Percentiles rank a stretch among this genome's conserved stretches.
Conservation (phyloP, 2,113 vertebrate genomes). For the Sakesphorus luctuosus region DNA sequence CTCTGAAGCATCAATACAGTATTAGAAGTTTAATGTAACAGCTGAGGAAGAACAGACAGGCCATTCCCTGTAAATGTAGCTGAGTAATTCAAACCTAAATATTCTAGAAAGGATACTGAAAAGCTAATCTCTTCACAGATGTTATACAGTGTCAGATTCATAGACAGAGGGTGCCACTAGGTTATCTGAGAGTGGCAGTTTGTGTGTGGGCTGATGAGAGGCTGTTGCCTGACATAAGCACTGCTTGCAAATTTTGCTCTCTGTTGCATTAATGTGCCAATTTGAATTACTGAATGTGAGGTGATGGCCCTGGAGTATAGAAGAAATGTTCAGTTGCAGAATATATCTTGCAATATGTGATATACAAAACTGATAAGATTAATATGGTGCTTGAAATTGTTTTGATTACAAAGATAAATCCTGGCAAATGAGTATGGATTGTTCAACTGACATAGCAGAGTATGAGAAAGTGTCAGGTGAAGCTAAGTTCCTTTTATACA, state of each 20-base stretch:
- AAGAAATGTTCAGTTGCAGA: neutral
- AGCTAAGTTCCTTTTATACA: neutral
- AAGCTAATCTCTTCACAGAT: neutral
- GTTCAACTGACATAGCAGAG: neutral
- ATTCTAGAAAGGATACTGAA: neutral
- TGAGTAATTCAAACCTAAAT: neutral
- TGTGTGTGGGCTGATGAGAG: neutral
- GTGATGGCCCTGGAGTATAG: neutral
- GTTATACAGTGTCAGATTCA: neutral
- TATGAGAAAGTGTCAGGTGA: neutral
- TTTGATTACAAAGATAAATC: neutral
- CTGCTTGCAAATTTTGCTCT: neutral
- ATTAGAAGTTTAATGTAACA: neutral
- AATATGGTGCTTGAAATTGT: neutral
- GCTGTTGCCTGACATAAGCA: accelerated
- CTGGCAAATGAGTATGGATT: neutral
- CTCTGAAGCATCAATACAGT: neutral
- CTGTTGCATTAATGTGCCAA: accelerated
- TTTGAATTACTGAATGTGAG: neutral
- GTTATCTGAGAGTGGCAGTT: neutral
- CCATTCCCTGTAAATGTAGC: neutral
- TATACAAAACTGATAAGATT: neutral
- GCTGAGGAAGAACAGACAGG: neutral
- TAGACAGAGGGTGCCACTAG: neutral
- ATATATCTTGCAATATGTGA: neutral